Evolutionary conservation across 2,888 invertebrate genomes (phyloP).

Genomic region (Scaptomyza caliginosa): DNA sequence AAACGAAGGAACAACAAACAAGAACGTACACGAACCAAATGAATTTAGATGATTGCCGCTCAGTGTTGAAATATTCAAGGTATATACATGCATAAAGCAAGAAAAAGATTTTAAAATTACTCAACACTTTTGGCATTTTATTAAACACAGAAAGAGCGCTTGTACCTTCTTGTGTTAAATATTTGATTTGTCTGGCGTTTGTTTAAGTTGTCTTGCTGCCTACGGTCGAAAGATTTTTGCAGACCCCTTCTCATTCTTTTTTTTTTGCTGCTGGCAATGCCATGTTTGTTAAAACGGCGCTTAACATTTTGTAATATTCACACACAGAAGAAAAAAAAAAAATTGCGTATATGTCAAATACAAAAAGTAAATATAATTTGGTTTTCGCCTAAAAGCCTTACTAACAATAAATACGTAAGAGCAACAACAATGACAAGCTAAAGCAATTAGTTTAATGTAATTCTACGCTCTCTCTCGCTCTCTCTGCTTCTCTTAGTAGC

Average conservation of each 20-base stretch:
- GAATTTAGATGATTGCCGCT: slow-evolving; percentile 55
- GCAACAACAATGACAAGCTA: slow-evolving; percentile 72
- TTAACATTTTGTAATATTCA: slow-evolving; percentile 41
- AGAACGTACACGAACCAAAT: slow-evolving; percentile 7
- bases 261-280: background rate
- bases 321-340: background rate
- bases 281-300: slow-evolving; percentile 26
- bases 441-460: slow-evolving; percentile 79
- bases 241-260: background rate
- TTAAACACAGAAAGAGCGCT: slow-evolving; percentile 43
- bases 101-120: slow-evolving; percentile 40
- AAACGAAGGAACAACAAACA: slow-evolving; percentile 12
- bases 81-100: background rate
- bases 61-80: slow-evolving; percentile 48
- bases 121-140: slow-evolving; percentile 55
- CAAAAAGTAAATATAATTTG: slow-evolving; percentile 73
- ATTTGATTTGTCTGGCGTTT: slow-evolving; percentile 46
- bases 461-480: slow-evolving; percentile 28
- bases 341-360: slow-evolving; percentile 42
- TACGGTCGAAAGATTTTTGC: slow-evolving; percentile 60
- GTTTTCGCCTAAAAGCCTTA: slow-evolving; percentile 54
- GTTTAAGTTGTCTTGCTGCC: slow-evolving; percentile 22
- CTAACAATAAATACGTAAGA: slow-evolving; percentile 53
- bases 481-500: background rate
- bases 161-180: slow-evolving; percentile 24